These are phyloP conservation scores for Drosophila ironensis DNA, from an alignment of 1,140 invertebrate species.

Conservation along the genomic window DNA sequence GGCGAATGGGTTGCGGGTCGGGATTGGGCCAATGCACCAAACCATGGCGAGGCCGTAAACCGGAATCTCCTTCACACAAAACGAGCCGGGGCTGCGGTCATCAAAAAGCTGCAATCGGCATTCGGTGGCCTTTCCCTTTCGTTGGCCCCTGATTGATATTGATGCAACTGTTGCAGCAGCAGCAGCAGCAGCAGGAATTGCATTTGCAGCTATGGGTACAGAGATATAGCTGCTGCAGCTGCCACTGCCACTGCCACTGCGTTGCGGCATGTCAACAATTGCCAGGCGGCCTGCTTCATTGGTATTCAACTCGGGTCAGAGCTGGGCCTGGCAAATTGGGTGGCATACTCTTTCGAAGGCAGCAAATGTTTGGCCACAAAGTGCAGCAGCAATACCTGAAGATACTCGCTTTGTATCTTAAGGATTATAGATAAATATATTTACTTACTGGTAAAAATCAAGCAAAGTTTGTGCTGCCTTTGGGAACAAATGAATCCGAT, in stretches of 20 bases:
- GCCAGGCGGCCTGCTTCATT: slow-evolving; percentile 27
- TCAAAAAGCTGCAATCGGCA: slow-evolving; percentile 34
- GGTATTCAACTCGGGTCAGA: slow-evolving; percentile 30
- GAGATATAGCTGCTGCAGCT: too few species aligned
- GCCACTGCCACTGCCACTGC: background rate
- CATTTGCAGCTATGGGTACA: slow-evolving; percentile 2
- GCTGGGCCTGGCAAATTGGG: slow-evolving; percentile 11
- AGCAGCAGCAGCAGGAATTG: background rate
- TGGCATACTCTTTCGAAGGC: background rate
- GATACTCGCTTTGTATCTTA: too few species aligned
- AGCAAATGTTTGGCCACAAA: slow-evolving; percentile 2
- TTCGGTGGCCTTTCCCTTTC: slow-evolving; percentile 59
- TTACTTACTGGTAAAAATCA: too few species aligned
- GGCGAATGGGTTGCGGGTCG: background rate
- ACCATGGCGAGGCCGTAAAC: slow-evolving; percentile 23
- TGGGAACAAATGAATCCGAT: too few species aligned
- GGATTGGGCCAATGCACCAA: slow-evolving; percentile 65
- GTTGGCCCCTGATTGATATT: slow-evolving; percentile 50
- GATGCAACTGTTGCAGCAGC: slow-evolving; percentile 20
- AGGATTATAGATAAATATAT: too few species aligned
- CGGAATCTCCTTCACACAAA: slow-evolving; percentile 52
- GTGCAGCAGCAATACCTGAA: slow-evolving; percentile 1
- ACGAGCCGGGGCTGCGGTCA: slow-evolving; percentile 39
- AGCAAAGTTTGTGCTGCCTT: too few species aligned
- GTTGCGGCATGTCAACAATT: slow-evolving; percentile 13